Conservation (phyloP, 1,140 invertebrate species). For the Cydia amplana region DNA sequence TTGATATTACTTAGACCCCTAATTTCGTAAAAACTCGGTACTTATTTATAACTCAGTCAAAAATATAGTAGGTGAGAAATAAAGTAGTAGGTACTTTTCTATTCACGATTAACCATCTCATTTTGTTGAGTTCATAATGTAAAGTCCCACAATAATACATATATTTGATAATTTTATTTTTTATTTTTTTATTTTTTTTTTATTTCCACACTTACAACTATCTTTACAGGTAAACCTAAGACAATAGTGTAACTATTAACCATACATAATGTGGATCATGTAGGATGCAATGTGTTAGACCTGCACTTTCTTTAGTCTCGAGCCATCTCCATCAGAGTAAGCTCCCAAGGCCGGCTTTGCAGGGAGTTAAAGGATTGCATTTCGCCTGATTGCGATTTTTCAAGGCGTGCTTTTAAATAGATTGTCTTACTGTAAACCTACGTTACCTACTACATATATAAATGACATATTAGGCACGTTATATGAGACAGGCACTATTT, state of each 20-base stretch:
- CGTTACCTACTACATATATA: neutral
- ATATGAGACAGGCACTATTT: neutral
- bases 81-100: too few relatives aligned
- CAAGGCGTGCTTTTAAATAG: neutral
- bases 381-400: neutral
- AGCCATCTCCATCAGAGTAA: slow-evolving; percentile 15
- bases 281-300: neutral
- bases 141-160: neutral
- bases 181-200: too few relatives aligned
- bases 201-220: too few relatives aligned
- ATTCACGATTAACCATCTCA: too few relatives aligned
- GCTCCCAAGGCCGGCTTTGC: neutral
- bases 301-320: neutral
- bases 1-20: too few relatives aligned
- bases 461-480: too few relatives aligned
- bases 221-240: too few relatives aligned
- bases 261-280: neutral
- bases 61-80: too few relatives aligned
- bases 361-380: slow-evolving; percentile 13
- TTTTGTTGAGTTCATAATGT: neutral
- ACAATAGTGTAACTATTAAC: too few relatives aligned
- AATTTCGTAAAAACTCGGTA: too few relatives aligned
- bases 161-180: too few relatives aligned
- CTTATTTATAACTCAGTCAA: too few relatives aligned
- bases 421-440: slow-evolving; percentile 7